Evolutionary conservation across 2,888 invertebrate species (phyloP).

Genomic region (Prenolepis imparis): DNA sequence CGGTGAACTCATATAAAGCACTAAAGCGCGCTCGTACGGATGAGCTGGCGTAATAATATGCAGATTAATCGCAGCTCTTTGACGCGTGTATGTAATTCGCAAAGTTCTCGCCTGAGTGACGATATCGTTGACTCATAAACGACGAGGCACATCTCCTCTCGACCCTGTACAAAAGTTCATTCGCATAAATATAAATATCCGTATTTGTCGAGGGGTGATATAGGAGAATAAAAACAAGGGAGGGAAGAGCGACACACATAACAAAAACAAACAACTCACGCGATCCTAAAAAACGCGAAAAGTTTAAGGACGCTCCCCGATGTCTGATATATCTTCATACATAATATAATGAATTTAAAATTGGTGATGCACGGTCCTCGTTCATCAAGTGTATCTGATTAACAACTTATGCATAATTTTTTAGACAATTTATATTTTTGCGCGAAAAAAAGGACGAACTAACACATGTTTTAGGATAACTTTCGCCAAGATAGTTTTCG

Average conservation of each 20-base stretch:
- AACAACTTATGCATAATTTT: neutral
- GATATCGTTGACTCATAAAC: constrained; percentile 55
- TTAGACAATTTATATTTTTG: neutral
- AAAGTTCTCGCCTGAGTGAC: constrained; percentile 46
- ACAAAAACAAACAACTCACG: constrained; percentile 20
- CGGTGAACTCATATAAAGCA: constrained; percentile 8
- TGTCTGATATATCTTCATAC: constrained; percentile 19
- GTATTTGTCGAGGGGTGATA: constrained; percentile 46
- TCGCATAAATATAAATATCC: constrained; percentile 62
- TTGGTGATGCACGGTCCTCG: constrained; percentile 11
- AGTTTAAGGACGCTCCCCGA: constrained; percentile 22
- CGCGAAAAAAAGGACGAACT: neutral
- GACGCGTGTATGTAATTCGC: constrained; percentile 37
- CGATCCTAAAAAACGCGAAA: constrained; percentile 14
- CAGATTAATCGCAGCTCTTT: constrained; percentile 58
- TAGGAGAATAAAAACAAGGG: constrained; percentile 60
- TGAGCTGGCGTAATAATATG: constrained; percentile 54
- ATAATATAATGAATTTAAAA: constrained; percentile 35
- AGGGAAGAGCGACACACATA: constrained; percentile 8
- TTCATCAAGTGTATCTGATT: neutral
- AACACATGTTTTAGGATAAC: neutral
- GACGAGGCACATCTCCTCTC: constrained; percentile 30
- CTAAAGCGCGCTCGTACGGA: constrained; percentile 46
- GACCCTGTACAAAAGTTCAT: constrained; percentile 44
- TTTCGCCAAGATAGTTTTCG: neutral